These are phyloP conservation scores for Amphimallon solstitiale DNA, from an alignment of 2,888 invertebrate species.

Conservation along the genomic window DNA sequence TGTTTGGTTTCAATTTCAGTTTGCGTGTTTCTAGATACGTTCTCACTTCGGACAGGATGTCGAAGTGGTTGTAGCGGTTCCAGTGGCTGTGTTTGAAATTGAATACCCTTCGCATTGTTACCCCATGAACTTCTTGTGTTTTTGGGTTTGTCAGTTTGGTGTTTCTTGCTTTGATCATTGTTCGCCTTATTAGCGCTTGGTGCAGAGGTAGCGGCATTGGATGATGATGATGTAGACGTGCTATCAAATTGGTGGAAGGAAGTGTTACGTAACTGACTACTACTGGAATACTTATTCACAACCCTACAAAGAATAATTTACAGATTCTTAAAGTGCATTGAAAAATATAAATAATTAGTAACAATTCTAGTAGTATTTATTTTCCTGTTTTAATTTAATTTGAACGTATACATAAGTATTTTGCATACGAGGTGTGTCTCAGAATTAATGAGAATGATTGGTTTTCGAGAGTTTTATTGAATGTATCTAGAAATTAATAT, in stretches of 20 bases:
- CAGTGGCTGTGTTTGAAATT: background rate
- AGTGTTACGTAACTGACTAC: background rate
- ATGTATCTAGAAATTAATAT: too few relatives aligned
- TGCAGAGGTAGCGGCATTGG: too few relatives aligned
- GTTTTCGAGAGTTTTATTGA: too few relatives aligned
- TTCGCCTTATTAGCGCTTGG: too few relatives aligned
- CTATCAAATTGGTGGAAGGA: background rate
- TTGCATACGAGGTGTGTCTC: too few relatives aligned
- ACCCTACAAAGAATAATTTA: background rate
- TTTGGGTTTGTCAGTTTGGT: background rate
- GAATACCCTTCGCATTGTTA: too few relatives aligned
- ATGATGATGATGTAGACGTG: background rate
- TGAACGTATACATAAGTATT: too few relatives aligned
- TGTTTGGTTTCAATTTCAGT: background rate
- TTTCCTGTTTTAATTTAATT: too few relatives aligned
- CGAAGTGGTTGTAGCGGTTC: background rate
- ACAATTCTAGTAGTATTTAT: too few relatives aligned
- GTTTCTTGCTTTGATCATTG: background rate
- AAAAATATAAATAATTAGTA: too few relatives aligned
- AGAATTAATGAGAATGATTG: too few relatives aligned
- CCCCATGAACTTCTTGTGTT: background rate
- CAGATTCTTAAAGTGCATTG: too few relatives aligned
- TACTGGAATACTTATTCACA: background rate
- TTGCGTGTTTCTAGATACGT: background rate
- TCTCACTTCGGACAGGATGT: background rate